A percentile compares a stretch with the other conserved stretches of the same genome.
Conservation (phyloP, 2,888 invertebrate species). For the Drosophila phalerata region DNA sequence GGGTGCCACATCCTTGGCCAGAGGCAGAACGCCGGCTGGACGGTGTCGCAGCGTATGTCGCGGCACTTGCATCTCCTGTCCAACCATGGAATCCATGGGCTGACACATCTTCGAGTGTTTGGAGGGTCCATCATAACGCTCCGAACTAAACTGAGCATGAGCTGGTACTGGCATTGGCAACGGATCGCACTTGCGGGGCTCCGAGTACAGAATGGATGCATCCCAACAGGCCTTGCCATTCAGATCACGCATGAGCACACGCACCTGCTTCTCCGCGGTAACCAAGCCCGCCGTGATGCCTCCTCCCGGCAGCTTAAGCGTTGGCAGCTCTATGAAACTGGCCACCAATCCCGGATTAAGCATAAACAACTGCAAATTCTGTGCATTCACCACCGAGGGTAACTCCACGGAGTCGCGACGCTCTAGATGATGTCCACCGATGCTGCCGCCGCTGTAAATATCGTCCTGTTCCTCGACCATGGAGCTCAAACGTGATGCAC, state of each 20-base stretch:
- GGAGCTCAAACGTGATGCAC: constrained; percentile 95
- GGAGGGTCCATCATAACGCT: constrained; percentile 49
- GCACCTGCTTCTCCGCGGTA: constrained; percentile 93
- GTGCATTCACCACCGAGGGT: constrained; percentile 92
- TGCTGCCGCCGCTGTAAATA: constrained; percentile 83
- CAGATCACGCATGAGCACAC: constrained; percentile 94
- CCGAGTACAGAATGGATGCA: constrained; percentile 94
- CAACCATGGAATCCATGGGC: constrained; percentile 79
- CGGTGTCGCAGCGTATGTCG: constrained; percentile 90
- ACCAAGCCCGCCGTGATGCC: constrained; percentile 91
- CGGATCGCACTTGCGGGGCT: constrained; percentile 86
- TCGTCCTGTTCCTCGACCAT: constrained; percentile 97
- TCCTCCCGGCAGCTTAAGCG: constrained; percentile 92
- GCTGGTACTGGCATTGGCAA: constrained; percentile 17
- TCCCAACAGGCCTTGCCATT: constrained; percentile 99
- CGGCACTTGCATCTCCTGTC: constrained; percentile 87
- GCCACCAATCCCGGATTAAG: constrained; percentile 93
- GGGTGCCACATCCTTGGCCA: constrained; percentile 92
- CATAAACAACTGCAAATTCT: constrained; percentile 94
- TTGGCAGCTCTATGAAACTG: constrained; percentile 95
- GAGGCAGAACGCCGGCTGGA: constrained; percentile 92
- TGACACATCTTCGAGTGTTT: constrained; percentile 39
- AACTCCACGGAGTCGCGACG: constrained; percentile 88
- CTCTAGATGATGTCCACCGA: constrained; percentile 58
- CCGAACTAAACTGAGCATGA: constrained; percentile 36